These are phyloP conservation scores for Pandemis cinnamomeana DNA, from an alignment of 2,888 invertebrate genomes.

Conservation along the genomic window DNA sequence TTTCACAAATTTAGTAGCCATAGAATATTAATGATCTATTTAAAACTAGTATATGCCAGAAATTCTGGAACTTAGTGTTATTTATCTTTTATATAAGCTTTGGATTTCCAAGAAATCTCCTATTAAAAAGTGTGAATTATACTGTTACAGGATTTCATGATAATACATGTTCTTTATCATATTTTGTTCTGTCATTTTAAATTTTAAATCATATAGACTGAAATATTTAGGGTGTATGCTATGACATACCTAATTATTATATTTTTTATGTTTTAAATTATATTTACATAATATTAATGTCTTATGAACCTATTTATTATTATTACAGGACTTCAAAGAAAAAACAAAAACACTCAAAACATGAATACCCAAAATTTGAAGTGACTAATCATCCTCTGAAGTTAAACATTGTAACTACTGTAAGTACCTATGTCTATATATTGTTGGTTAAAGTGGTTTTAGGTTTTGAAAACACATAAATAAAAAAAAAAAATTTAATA, in stretches of 20 bases:
- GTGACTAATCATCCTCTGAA: conserved; percentile 74
- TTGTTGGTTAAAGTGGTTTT: neutral
- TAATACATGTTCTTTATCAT: too few relatives aligned
- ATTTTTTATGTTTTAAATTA: too few relatives aligned
- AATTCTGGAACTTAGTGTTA: neutral
- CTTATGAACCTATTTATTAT: neutral
- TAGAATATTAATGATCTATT: neutral
- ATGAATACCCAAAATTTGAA: conserved; percentile 64
- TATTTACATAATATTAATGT: too few relatives aligned
- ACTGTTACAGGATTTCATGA: too few relatives aligned
- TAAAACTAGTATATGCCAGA: neutral
- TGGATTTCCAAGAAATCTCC: neutral
- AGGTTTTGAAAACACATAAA: too few relatives aligned
- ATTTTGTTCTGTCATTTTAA: too few relatives aligned
- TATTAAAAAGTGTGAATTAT: too few relatives aligned
- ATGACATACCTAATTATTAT: too few relatives aligned
- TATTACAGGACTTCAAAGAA: conserved; percentile 61
- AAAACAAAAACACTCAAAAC: conserved; percentile 47
- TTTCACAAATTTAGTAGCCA: neutral
- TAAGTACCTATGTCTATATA: conserved; percentile 50
- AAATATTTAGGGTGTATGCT: too few relatives aligned
- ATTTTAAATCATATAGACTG: too few relatives aligned
- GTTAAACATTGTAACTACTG: conserved; percentile 58
- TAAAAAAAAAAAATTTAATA: neutral
- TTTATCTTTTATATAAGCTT: neutral